Conservation (phyloP, 1,140 invertebrate species). For the Chionoecetes opilio region DNA sequence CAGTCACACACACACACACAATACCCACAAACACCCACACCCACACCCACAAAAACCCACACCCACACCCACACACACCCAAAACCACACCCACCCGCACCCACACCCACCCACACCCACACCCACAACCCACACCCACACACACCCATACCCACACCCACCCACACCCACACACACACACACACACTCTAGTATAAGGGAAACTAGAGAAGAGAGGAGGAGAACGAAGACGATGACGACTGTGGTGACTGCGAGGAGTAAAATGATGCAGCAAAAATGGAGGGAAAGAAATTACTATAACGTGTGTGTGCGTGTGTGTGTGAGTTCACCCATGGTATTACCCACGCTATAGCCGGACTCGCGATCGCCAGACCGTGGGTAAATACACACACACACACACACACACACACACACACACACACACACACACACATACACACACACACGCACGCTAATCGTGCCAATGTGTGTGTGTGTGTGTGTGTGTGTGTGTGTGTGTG, state of each 20-base stretch:
- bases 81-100: background rate
- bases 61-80: background rate
- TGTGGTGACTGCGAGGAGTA: too few relatives aligned
- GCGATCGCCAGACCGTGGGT: too few relatives aligned
- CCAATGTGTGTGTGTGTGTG: too few relatives aligned
- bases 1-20: background rate
- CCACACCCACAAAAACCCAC: background rate
- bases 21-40: background rate
- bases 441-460: background rate
- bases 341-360: too few relatives aligned
- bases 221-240: too few relatives aligned
- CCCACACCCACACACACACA: background rate
- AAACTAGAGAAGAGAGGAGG: too few relatives aligned
- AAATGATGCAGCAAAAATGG: too few relatives aligned
- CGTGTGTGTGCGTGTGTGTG: too few relatives aligned
- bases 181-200: too few relatives aligned
- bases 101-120: background rate
- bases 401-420: background rate
- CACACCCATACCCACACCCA: background rate
- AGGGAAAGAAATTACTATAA: too few relatives aligned
- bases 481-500: too few relatives aligned
- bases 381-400: background rate
- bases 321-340: too few relatives aligned
- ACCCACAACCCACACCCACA: background rate
- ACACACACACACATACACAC: slow-evolving; percentile 12